phyloP scores from a whole-genome alignment of 30 jellyfish, hydroid and myxozoan genomes.

The Pelagia noctiluca region DNA sequence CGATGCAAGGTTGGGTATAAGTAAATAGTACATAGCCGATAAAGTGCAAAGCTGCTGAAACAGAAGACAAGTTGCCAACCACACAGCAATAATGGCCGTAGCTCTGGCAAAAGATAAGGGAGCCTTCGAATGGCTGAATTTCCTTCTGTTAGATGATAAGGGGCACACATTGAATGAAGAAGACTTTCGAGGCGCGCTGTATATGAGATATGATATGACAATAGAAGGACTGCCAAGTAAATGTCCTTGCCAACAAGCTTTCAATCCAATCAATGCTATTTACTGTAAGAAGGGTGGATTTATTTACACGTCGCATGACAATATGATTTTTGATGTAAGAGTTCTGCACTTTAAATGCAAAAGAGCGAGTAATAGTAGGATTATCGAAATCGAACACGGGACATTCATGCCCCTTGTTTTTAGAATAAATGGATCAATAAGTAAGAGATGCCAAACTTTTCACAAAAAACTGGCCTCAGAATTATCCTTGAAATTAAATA shows the following conservation, averaged over 20 bases:
- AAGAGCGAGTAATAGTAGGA: neutral
- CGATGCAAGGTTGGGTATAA: too few species aligned
- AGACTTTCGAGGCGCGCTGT: constrained; percentile 6
- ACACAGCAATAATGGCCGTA: neutral
- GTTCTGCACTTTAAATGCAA: too few species aligned
- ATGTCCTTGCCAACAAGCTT: too few species aligned
- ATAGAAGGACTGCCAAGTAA: constrained; percentile 17
- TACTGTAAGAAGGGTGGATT: constrained; percentile 25
- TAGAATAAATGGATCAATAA: too few species aligned
- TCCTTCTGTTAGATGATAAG: constrained; percentile 11
- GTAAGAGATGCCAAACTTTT: too few species aligned
- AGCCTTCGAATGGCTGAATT: too few species aligned
- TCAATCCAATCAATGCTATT: neutral
- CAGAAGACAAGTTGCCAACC: neutral
- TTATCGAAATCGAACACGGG: too few species aligned
- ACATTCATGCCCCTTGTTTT: too few species aligned
- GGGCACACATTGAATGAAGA: neutral
- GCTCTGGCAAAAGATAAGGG: neutral
- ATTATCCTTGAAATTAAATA: too few species aligned
- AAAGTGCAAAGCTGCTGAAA: neutral
- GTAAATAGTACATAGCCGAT: neutral
- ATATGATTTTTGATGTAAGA: too few species aligned
- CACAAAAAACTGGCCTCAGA: too few species aligned
- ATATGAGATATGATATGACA: neutral
- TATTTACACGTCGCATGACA: constrained; percentile 1